Base-by-base conservation (phyloP, 1,140 invertebrate genomes). In the Pinna nobilis region DNA sequence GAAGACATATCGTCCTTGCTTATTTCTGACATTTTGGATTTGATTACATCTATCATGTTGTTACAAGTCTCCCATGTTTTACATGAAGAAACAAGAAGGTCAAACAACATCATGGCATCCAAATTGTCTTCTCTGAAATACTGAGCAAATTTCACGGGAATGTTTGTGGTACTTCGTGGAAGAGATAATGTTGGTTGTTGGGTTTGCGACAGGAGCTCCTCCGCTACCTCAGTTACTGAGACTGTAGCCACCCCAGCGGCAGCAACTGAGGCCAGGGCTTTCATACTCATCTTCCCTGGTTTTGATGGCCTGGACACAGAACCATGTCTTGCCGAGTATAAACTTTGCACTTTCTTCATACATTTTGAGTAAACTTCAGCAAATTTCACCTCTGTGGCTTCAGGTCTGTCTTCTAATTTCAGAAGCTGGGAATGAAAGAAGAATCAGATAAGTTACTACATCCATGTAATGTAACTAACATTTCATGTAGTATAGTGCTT, bases 161-260 rank as follows among this genome's bases (percentile, higher is more conserved):
- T 35, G 51, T 39, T 32, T n/a, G 25, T 50, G 18, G 49, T 71
- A 50, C 25, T 77, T 77, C 37, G 69, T 66, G 44, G 80, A 72
- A 25, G 49, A 15, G 83, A 84, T 33, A 83, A 75, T 55, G 39
- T 76, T 30, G 80, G 79, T 50, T 77, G 70, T 44, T 70, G 55
- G 61, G 51, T 57, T 37, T 50, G 41, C n/a, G 78, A 63, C 20
- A 87, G 60, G 32, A 88, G 71, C 39, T 87, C 82, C 55, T 87
- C 85, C 51, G 82, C 82, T 35, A 86, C 73, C 68, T 78, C 79
- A 5, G 82, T 75, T 1, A 87, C 66, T 35, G 79, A 81, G 18
- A 81, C 86, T 13, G 84, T 80, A 13, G 85, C 85, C 18, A 85
- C 76, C 7, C 83, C 86, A 23, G 82, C 84, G 55, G 86, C 83